Conservation (phyloP, 2,888 invertebrate genomes). For the Platycnemis pennipes region DNA sequence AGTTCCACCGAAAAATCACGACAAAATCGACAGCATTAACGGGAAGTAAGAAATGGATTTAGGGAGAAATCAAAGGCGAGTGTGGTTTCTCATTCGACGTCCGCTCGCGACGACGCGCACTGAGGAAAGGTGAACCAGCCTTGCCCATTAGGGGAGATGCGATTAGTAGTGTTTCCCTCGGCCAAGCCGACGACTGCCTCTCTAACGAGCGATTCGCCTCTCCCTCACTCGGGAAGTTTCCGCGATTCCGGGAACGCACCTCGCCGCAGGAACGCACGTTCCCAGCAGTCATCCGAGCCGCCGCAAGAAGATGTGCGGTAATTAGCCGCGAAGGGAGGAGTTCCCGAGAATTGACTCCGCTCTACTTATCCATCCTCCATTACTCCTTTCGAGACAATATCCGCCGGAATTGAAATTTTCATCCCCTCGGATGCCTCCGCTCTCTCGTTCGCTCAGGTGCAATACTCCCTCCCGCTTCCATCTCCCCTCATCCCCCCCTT, state of each 20-base stretch:
- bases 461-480: neutral
- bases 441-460: neutral
- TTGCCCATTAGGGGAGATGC: neutral
- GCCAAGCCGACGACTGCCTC: neutral
- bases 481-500: neutral
- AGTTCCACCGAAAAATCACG: too few relatives aligned
- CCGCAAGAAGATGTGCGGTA: neutral
- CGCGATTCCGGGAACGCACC: constrained; percentile 25
- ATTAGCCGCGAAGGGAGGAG: neutral
- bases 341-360: neutral
- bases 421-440: neutral
- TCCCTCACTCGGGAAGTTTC: neutral
- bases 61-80: too few relatives aligned
- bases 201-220: neutral
- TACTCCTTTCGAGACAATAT: neutral
- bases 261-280: neutral
- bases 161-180: neutral
- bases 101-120: too few relatives aligned
- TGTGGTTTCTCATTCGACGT: too few relatives aligned
- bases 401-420: neutral
- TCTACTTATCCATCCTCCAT: constrained; percentile 51
- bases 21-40: too few relatives aligned
- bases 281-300: neutral
- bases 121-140: too few relatives aligned
- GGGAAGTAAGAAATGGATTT: too few relatives aligned